Percentiles rank a stretch among this genome's conserved stretches.
These are phyloP conservation scores for Urocyon cinereoargenteus DNA, from an alignment of 2,797 vertebrate species.

Conservation along the genomic window DNA sequence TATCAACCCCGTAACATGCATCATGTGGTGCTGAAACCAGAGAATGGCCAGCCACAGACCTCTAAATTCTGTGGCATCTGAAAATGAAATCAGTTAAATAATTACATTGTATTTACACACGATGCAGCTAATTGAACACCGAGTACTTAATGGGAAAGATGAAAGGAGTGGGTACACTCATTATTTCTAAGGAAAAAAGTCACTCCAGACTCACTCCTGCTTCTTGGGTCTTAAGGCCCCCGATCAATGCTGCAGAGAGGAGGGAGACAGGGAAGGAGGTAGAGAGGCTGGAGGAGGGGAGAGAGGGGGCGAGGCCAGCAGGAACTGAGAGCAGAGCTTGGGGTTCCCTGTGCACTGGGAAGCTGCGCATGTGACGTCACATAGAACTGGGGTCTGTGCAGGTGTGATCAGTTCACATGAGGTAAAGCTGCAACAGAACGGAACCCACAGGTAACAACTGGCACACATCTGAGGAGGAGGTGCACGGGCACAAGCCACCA, in stretches of 20 bases:
- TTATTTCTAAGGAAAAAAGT: background rate
- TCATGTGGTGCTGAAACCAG: background rate
- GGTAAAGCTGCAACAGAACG: background rate
- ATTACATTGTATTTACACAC: background rate
- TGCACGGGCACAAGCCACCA: background rate
- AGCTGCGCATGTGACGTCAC: background rate
- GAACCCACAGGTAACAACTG: background rate
- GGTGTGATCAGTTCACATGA: no score
- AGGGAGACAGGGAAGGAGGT: background rate
- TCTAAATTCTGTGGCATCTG: background rate
- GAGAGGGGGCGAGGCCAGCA: fast-evolving
- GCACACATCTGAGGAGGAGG: no score
- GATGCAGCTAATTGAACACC: background rate
- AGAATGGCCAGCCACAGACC: background rate
- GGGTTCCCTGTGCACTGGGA: no score
- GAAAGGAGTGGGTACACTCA: background rate
- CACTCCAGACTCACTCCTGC: background rate
- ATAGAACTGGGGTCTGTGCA: background rate
- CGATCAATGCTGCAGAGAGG: background rate
- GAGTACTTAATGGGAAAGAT: background rate
- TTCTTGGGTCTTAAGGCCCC: background rate
- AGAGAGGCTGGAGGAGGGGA: background rate
- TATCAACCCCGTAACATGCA: fast-evolving
- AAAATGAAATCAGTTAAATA: background rate
- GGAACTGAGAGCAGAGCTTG: background rate